A percentile compares a stretch with the other conserved stretches of the same genome.
These are phyloP conservation scores for Dicrostonyx torquatus DNA, from an alignment of 2,797 vertebrate species.

Conservation along the genomic window DNA sequence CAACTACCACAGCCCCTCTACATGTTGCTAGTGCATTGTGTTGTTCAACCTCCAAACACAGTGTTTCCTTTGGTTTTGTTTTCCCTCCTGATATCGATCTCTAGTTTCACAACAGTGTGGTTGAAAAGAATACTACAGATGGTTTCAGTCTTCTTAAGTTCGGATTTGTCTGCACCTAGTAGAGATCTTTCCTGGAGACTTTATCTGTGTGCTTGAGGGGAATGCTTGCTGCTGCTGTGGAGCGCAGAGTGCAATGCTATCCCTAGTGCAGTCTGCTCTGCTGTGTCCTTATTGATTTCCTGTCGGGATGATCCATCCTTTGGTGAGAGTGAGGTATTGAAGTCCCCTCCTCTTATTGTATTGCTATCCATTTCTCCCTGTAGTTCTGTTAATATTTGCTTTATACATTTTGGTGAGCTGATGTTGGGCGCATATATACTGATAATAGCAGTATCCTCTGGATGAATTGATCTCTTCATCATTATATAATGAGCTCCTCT, in stretches of 20 bases:
- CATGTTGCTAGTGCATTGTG: background rate
- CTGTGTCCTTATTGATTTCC: background rate
- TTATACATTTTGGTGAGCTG: background rate
- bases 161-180: background rate
- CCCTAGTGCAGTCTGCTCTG: background rate
- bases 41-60: no score
- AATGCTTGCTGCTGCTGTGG: background rate
- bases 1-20: background rate
- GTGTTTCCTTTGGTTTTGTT: background rate
- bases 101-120: background rate
- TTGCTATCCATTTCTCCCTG: conserved; percentile 6
- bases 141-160: background rate
- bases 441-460: background rate
- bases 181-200: background rate
- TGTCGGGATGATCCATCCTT: conserved; percentile 9
- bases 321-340: background rate
- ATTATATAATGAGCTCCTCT: background rate
- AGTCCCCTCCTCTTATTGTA: background rate
- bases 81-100: background rate
- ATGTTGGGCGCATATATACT: background rate
- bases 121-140: background rate
- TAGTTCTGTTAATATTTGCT: background rate
- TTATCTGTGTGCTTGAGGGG: background rate
- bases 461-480: background rate
- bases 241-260: background rate